Evolutionary conservation across 2,888 invertebrate genomes (phyloP), one percentile per base, ranked within the genome.

Genomic region (Melanargia galathea): DNA sequence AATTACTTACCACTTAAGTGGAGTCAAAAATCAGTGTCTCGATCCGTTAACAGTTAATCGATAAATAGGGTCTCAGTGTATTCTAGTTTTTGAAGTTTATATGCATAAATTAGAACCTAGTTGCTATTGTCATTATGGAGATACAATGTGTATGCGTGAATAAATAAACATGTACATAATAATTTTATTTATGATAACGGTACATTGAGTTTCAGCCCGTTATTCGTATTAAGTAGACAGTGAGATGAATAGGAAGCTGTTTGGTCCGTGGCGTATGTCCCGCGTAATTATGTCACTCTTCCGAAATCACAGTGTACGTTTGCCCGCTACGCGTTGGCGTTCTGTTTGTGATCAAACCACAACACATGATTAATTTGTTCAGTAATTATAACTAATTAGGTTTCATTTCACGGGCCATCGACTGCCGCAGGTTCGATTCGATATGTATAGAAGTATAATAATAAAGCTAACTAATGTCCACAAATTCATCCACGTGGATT

Each of bases 291-390:
- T 67, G 67, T 67, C 63, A 60, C 54, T 60, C 51, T 60, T 62
- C 58, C 60, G 60, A 63, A 67, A 64, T 65, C 60, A 54, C 56
- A 57, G 55, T 57, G 62, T 51, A 49, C 66, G 68, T 70, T 71
- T 69, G 72, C 68, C 70, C 68, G 67, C n/a, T n/a, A n/a, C n/a
- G n/a, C n/a, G 67, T 70, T 67, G 72, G 67, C 69, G 67, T 64
- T 62, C 60, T 51, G 57, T 67, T 67, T 62, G 63, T 66, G 67
- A 67, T 70, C 63, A 66, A 66, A 69, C 72, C 71, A 65, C 70
- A 68, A 60, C 65, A 58, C 67, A 72, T 70, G 70, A 73, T 70
- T 70, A 67, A 69, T 71, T 70, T 68, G 69, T 65, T 65, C 65
- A 62, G 64, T 67, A 67, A 71, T 71, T 67, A 70, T 71, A 68